Evolutionary conservation across 2,797 vertebrate species (phyloP), one percentile per base, ranked within the genome.

Genomic region (Valencia hispanica): DNA sequence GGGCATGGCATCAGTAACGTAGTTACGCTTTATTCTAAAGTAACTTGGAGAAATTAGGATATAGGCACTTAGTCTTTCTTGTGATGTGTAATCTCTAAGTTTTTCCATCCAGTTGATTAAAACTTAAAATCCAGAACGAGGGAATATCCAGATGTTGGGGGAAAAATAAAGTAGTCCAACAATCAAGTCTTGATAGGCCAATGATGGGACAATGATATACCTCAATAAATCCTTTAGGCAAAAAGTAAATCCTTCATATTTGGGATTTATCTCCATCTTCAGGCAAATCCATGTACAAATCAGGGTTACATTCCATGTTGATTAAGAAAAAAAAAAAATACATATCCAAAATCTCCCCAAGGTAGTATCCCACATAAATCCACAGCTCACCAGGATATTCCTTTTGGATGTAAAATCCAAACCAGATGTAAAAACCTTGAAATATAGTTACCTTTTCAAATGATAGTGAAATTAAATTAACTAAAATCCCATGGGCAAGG

Each of bases 301-400:
- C 45, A 83, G 79, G 70, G 83, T 92, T 92, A 93, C 79, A 96
- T 96, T 92, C 95, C 81, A 87, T 63, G 83, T 78, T 93, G 81
- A 81, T 84, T 77, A 84, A n/a, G n/a, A 84, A 89, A 91, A 91
- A 89, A 83, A 66, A 43, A 5, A 43, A 5, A 43, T 5, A 82
- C 82, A 93, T 91, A 91, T 92, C 95, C 95, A 93, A 90, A 86
- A 89, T 93, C 86, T 94, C 91, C 92, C 88, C 84, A 81, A 22
- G 88, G 93, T 92, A 93, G 81, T 82, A 93, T 90, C 91, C 91
- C 87, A 85, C 86, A 93, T 89, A 93, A 92, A 93, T 95, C 94
- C 94, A 94, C 87, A 94, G 94, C 92, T 93, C 92, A 94, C 91
- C 91, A 80, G 94, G 90, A 94, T 95, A 95, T 94, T 95, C 92